A percentile compares a stretch with the other conserved stretches of the same genome.
Evolutionary conservation across 2,888 invertebrate species (phyloP).

Genomic region (Patella ulyssiponensis): DNA sequence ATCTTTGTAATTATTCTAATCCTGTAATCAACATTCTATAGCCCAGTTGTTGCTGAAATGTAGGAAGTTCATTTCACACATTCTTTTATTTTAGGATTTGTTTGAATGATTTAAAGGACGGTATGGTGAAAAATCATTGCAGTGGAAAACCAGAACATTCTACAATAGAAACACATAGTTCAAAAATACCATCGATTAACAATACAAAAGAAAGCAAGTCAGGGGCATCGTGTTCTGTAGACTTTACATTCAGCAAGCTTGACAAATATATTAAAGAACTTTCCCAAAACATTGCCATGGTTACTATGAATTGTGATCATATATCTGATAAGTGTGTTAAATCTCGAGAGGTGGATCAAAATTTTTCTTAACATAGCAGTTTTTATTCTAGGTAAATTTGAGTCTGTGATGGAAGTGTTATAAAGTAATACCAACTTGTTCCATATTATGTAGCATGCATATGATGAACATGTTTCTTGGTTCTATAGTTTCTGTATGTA

Average conservation of each 20-base stretch:
- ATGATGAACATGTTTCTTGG: no score
- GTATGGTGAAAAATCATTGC: not conserved
- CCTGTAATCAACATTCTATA: no score
- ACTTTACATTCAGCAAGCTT: slow-evolving; percentile 40
- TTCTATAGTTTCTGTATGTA: no score
- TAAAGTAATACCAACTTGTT: no score
- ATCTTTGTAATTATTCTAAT: no score
- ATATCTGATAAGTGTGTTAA: slow-evolving; percentile 10
- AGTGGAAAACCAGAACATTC: not conserved
- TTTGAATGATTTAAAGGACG: not conserved
- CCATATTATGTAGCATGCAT: no score
- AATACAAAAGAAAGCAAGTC: not conserved
- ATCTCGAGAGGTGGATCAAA: not conserved
- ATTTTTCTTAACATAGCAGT: no score
- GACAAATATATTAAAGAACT: slow-evolving; percentile 52
- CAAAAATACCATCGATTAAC: not conserved
- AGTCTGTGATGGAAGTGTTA: no score
- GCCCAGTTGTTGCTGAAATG: no score
- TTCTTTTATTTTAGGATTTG: not conserved
- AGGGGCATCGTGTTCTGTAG: not conserved
- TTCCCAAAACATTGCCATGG: slow-evolving; percentile 35
- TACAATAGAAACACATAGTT: not conserved
- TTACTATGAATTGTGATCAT: slow-evolving; percentile 41
- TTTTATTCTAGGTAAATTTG: no score
- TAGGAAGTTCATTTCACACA: no score